phyloP scores from a whole-genome alignment of 2,113 vertebrate species.

The Synchiropus splendidus region DNA sequence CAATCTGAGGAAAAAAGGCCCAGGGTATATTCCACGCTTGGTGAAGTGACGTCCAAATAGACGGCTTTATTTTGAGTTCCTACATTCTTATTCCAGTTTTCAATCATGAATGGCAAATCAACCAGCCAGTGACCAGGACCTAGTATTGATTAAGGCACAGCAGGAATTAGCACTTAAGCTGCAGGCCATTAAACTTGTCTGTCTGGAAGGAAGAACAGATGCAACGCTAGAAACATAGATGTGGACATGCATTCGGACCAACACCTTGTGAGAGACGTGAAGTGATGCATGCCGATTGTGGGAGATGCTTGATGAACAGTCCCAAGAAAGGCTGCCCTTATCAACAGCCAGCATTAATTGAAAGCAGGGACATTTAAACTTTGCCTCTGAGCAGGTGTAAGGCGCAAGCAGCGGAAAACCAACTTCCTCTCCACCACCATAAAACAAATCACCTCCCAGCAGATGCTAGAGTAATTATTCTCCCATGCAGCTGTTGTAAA shows the following conservation, averaged over 20 bases:
- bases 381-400: constrained; percentile 26
- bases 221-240: constrained; percentile 12
- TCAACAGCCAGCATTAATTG: constrained; percentile 61
- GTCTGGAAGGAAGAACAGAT: too few relatives aligned
- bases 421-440: constrained; percentile 29
- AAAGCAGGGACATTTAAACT: constrained; percentile 58
- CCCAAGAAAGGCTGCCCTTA: constrained; percentile 53
- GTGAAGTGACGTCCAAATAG: too few relatives aligned
- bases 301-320: constrained; percentile 60
- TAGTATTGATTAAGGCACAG: too few relatives aligned
- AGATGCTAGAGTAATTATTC: constrained; percentile 61
- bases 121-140: too few relatives aligned
- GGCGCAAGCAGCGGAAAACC: constrained; percentile 26
- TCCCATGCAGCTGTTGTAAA: constrained; percentile 40
- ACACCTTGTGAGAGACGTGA: constrained; percentile 38
- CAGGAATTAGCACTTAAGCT: too few relatives aligned
- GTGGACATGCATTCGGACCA: constrained; percentile 17
- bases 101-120: too few relatives aligned
- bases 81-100: too few relatives aligned
- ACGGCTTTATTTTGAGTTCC: too few relatives aligned
- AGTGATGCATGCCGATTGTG: constrained; percentile 43
- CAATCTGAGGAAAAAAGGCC: too few relatives aligned
- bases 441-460: constrained; percentile 60
- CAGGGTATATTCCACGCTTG: too few relatives aligned
- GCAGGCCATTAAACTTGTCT: too few relatives aligned